Base-by-base conservation (phyloP, 2,797 vertebrate genomes). In the Harpagifer antarcticus region DNA sequence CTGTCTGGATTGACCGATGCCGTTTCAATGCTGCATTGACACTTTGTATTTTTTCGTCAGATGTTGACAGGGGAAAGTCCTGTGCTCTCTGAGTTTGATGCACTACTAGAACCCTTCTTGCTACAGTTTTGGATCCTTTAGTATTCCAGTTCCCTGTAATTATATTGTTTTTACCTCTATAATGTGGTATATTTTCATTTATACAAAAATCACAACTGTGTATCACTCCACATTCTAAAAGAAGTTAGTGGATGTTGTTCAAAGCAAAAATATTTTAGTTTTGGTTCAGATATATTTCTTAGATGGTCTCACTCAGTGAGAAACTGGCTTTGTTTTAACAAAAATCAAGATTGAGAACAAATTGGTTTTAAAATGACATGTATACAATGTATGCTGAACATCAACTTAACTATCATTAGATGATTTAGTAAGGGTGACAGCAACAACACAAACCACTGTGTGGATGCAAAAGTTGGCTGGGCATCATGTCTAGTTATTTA, bases 31-130 rank as follows among this genome's bases (percentile, higher is more conserved):
- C 4, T 19, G 31, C 15, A 16, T 13, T 23, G 16, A 48, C 12
- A 56, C 23, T 5, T 47, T 6, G 31, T 55, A 57, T 57, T 57
- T 57, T 57, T 52, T 57, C 5, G 59, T 55, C 60, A 43, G 31
- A 16, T 63, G 9, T 10, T 49, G 5, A 59, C 42, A 74, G 19
- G 14, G 14, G 20, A 31, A 53, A n/a, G 10, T 69, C 27, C 40
- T 43, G n/a, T 48, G 40, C 54, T 50, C 13, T 37, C 42, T 49
- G 44, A 27, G 14, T 66, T 66, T 49, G 15, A 71, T 40, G 14
- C 9, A 13, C 2, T 12, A 13, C 2, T 12, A 37, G 14, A 45
- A 54, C n/a, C 13, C 27, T 13, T 27, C 45, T 33, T 62, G 37
- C 37, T 72, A 40, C 37, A 15, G 13, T 23, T 49, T 16, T 9